Evolutionary conservation across 1,140 invertebrate species (phyloP).

Genomic region (Drosophila miranda): DNA sequence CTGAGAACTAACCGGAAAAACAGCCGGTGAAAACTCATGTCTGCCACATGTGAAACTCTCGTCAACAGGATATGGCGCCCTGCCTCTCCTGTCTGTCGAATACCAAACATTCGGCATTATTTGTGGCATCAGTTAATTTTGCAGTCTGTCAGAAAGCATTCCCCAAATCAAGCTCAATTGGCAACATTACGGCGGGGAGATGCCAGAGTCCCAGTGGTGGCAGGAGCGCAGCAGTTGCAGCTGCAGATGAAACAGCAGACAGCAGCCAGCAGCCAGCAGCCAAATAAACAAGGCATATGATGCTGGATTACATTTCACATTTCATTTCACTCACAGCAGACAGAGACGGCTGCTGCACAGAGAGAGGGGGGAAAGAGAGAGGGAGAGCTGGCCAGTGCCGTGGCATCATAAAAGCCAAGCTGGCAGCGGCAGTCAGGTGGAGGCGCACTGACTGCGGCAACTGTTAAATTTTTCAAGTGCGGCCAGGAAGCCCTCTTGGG

Average conservation of each 20-base stretch:
- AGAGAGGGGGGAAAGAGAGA: slow-evolving; percentile 9
- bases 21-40: slow-evolving; percentile 6
- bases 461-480: slow-evolving; percentile 80
- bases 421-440: slow-evolving; percentile 40
- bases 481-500: slow-evolving; percentile 64
- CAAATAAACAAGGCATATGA: slow-evolving; percentile 78
- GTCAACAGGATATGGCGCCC: background rate
- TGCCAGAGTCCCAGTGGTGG: background rate
- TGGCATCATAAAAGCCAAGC: slow-evolving; percentile 48
- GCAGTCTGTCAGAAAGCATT: slow-evolving; percentile 79
- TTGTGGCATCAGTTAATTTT: slow-evolving; percentile 75
- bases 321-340: slow-evolving; percentile 55
- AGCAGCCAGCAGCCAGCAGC: slow-evolving; percentile 35
- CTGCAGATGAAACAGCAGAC: background rate
- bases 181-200: slow-evolving; percentile 19
- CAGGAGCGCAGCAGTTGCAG: background rate
- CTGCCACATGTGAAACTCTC: slow-evolving; percentile 21
- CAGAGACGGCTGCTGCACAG: slow-evolving; percentile 10
- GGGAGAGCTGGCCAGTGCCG: slow-evolving; percentile 18
- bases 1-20: slow-evolving; percentile 27
- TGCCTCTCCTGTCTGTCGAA: background rate
- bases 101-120: slow-evolving; percentile 26
- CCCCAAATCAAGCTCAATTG: slow-evolving; percentile 78
- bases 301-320: slow-evolving; percentile 77
- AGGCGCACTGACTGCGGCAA: slow-evolving; percentile 47